phyloP scores from a whole-genome alignment of 1,140 invertebrate genomes.

The Mylabris phalerata region DNA sequence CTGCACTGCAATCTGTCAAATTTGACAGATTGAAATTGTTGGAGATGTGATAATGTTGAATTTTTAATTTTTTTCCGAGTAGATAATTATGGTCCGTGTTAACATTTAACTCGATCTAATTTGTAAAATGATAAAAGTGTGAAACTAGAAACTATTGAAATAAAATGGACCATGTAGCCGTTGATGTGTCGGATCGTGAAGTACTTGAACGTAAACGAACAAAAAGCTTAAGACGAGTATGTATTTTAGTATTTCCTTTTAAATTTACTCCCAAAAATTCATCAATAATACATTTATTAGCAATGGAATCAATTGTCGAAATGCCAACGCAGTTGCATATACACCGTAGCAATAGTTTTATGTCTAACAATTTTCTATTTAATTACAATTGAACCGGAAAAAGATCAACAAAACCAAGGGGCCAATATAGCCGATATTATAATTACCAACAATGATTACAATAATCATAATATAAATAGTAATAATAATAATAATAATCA shows the following conservation, averaged over 20 bases:
- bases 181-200: conserved; percentile 14
- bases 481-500: conserved; percentile 17
- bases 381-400: conserved; percentile 40
- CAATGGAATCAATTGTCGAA: conserved; percentile 79
- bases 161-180: conserved; percentile 12
- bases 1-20: too few relatives aligned
- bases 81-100: too few relatives aligned
- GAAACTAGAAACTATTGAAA: too few relatives aligned
- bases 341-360: conserved; percentile 51
- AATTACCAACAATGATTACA: conserved; percentile 19
- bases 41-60: too few relatives aligned
- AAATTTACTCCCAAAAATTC: neutral
- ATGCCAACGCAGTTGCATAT: conserved; percentile 67
- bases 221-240: conserved; percentile 29
- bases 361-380: conserved; percentile 52
- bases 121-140: too few relatives aligned
- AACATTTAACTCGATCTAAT: too few relatives aligned
- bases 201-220: conserved; percentile 7
- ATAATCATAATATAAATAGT: conserved; percentile 20
- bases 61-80: too few relatives aligned
- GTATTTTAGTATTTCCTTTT: neutral
- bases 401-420: conserved; percentile 38
- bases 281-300: conserved; percentile 45
- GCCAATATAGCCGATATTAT: conserved; percentile 31
- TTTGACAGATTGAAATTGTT: too few relatives aligned